Conservation (phyloP, 1,140 invertebrate species). For the Heliconius nattereri region DNA sequence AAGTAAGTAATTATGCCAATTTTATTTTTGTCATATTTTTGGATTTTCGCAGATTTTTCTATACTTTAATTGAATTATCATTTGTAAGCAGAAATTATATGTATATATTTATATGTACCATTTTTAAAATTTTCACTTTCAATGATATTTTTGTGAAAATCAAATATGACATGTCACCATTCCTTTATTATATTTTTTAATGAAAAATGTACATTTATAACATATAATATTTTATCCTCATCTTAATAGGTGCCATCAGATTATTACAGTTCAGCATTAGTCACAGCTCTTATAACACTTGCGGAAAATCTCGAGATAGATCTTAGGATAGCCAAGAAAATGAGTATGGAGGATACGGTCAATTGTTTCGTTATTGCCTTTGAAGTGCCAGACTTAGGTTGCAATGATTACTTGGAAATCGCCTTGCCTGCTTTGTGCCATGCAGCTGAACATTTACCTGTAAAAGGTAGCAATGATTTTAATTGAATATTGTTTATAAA, state of each 20-base stretch:
- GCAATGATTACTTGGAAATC: conserved; percentile 89
- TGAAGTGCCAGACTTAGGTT: conserved; percentile 91
- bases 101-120: too few relatives aligned
- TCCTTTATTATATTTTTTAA: not conserved
- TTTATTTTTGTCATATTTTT: too few relatives aligned
- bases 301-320: conserved; percentile 89
- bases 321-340: conserved; percentile 83
- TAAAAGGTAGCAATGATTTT: conserved; percentile 74
- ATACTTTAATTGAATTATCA: too few relatives aligned
- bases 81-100: too few relatives aligned
- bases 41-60: too few relatives aligned
- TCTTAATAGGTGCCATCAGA: conserved; percentile 75
- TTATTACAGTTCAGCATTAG: conserved; percentile 85
- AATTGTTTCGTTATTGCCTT: conserved; percentile 94
- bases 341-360: conserved; percentile 82
- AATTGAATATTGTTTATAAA: not conserved
- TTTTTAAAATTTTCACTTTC: too few relatives aligned
- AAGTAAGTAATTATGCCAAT: conserved; percentile 54
- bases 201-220: too few relatives aligned
- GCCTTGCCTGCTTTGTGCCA: conserved; percentile 91
- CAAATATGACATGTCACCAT: too few relatives aligned
- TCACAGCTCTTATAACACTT: conserved; percentile 88
- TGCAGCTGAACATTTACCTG: conserved; percentile 87
- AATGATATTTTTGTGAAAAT: too few relatives aligned
- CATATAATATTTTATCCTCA: not conserved